phyloP scores from a whole-genome alignment of 2,797 vertebrate species.

The Morus bassanus region DNA sequence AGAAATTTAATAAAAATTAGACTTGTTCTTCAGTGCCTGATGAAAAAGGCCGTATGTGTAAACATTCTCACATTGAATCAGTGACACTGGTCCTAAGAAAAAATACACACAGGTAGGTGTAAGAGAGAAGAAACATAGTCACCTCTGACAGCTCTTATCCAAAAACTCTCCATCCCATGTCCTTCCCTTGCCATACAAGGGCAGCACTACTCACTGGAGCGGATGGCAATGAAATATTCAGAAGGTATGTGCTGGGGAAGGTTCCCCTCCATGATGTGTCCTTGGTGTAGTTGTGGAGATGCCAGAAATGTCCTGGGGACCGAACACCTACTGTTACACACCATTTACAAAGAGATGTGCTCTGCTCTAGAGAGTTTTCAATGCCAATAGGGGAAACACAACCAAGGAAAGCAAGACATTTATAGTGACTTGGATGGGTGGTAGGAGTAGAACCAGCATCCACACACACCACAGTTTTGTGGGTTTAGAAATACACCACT shows the following conservation, averaged over 20 bases:
- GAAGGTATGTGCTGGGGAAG: not conserved
- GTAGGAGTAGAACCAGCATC: not conserved
- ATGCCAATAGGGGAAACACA: not conserved
- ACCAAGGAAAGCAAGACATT: accelerated
- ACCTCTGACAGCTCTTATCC: no score
- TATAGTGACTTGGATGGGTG: not conserved
- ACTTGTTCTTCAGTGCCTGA: not conserved
- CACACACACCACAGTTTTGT: not conserved
- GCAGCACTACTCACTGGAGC: not conserved
- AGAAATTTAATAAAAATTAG: not conserved
- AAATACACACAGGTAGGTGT: accelerated
- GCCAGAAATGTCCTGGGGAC: not conserved
- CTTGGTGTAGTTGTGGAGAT: not conserved
- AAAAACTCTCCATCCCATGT: not conserved
- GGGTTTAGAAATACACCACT: not conserved
- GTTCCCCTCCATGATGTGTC: not conserved
- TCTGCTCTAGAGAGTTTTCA: not conserved
- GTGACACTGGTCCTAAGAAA: not conserved
- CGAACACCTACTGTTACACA: accelerated
- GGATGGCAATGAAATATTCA: not conserved
- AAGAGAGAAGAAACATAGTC: not conserved
- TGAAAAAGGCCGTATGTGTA: not conserved
- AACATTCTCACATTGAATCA: not conserved
- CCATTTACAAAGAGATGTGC: not conserved
- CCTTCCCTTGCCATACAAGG: not conserved